Evolutionary conservation across 2,888 invertebrate genomes (phyloP).

Genomic region (Phengaris arion): DNA sequence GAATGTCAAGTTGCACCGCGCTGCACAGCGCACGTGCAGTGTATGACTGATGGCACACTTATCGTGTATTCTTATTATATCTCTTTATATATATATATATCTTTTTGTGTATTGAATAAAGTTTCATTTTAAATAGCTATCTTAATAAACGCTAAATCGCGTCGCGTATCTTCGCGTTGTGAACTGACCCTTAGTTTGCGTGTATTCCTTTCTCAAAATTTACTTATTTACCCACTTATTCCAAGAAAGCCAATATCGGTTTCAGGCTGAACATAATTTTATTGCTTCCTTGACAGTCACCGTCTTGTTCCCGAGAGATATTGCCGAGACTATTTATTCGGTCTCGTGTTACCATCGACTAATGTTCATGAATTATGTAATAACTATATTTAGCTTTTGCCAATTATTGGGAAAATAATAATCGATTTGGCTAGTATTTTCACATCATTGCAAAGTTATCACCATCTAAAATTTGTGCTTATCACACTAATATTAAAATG

Average conservation of each 20-base stretch:
- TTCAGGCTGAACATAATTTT: slow-evolving; percentile 45
- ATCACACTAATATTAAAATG: no score
- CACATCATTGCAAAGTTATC: no score
- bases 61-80: no score
- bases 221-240: slow-evolving; percentile 31
- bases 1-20: no score
- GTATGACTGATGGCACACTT: no score
- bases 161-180: no score
- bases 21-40: no score
- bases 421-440: background rate
- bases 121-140: no score
- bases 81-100: no score
- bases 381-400: slow-evolving; percentile 34
- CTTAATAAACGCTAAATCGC: no score
- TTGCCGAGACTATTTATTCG: slow-evolving; percentile 49
- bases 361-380: slow-evolving; percentile 62
- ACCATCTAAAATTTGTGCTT: no score
- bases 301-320: slow-evolving; percentile 43
- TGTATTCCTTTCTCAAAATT: background rate
- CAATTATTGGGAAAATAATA: background rate
- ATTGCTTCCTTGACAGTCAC: slow-evolving; percentile 41
- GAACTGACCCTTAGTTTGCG: background rate
- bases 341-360: slow-evolving; percentile 51
- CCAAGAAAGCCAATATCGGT: slow-evolving; percentile 41
- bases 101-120: no score